phyloP scores from a whole-genome alignment of 2,113 vertebrate species.

The Psilopsiagon aurifrons region DNA sequence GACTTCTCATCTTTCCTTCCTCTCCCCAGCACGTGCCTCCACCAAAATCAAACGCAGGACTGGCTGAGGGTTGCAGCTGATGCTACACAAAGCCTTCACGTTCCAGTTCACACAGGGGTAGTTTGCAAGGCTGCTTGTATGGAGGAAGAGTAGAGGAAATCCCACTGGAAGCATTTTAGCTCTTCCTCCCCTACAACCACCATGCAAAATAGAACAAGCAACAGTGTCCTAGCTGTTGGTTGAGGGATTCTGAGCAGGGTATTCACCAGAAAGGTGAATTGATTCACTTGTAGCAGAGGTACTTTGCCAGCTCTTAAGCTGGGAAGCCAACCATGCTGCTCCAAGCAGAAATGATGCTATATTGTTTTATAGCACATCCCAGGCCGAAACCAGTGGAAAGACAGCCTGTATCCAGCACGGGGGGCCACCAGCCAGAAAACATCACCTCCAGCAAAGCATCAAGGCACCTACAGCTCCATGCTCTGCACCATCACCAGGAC shows the following conservation, averaged over 20 bases:
- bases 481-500: fast-evolving
- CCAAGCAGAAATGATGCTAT: background rate
- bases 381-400: background rate
- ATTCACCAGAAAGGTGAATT: background rate
- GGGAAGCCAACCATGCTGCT: background rate
- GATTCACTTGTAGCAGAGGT: background rate
- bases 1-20: background rate
- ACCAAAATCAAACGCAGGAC: fast-evolving
- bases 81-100: background rate
- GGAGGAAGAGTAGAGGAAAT: background rate
- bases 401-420: fast-evolving
- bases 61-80: background rate
- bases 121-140: background rate
- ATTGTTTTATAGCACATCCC: background rate
- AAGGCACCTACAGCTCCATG: background rate
- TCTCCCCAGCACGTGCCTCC: fast-evolving
- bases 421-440: background rate
- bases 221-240: fast-evolving
- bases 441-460: background rate
- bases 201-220: background rate
- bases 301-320: background rate
- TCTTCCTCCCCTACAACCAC: background rate
- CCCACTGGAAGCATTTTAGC: background rate
- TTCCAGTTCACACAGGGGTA: background rate
- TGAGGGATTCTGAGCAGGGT: background rate